These are phyloP conservation scores for Caenorhabditis drosophilae DNA, from an alignment of 2,888 invertebrate genomes.

Conservation along the genomic window DNA sequence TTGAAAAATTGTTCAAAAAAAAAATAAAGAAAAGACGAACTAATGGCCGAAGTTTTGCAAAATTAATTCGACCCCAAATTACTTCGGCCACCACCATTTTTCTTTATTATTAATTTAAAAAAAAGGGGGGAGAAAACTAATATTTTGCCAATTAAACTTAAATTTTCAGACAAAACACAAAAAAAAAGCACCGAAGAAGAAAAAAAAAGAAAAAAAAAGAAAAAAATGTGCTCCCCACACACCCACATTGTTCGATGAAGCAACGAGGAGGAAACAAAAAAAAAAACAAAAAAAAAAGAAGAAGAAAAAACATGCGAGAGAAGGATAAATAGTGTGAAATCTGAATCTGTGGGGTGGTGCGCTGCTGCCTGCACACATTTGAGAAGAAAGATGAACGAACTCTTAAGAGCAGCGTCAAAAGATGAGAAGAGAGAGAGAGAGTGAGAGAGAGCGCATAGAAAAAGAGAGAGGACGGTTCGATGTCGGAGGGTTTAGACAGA, in stretches of 20 bases:
- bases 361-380: neutral
- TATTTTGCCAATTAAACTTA: neutral
- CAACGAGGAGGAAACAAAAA: neutral
- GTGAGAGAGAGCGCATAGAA: neutral
- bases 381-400: neutral
- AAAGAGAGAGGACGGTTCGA: neutral
- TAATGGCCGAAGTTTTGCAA: too few species aligned
- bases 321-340: neutral
- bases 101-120: too few species aligned
- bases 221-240: too few species aligned
- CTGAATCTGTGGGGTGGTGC: too few species aligned
- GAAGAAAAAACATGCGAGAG: too few species aligned
- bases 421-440: neutral
- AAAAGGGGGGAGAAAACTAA: neutral
- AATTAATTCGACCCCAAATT: too few species aligned
- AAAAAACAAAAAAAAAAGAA: neutral
- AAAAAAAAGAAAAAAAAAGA: neutral
- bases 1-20: neutral
- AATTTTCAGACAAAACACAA: neutral
- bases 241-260: too few species aligned
- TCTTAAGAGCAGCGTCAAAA: constrained; percentile 2
- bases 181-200: neutral
- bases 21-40: too few species aligned
- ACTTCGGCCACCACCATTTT: too few species aligned
- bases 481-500: too few species aligned